A percentile compares a stretch with the other conserved stretches of the same genome.
Evolutionary conservation across 2,888 invertebrate genomes (phyloP).

Genomic region (Fissipunctia ypsillon): DNA sequence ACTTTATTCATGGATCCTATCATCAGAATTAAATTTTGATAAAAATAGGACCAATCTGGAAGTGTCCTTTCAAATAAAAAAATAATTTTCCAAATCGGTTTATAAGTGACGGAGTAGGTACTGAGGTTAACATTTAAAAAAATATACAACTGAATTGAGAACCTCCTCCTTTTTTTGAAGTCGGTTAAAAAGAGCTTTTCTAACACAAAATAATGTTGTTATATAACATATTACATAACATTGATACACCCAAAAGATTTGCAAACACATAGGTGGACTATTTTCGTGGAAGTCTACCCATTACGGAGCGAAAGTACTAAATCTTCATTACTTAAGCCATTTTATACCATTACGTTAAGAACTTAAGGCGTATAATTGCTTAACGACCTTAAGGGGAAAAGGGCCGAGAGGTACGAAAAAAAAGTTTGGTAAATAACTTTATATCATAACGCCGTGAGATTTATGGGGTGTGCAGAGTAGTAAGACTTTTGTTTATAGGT

Average conservation of each 20-base stretch:
- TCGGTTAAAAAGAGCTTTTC: background rate
- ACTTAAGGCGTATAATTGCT: slow-evolving; percentile 68
- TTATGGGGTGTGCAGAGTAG: slow-evolving; percentile 60
- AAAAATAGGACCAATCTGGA: too few relatives aligned
- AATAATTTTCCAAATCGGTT: too few relatives aligned
- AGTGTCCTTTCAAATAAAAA: too few relatives aligned
- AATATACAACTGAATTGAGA: too few relatives aligned
- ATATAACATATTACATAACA: slow-evolving; percentile 35
- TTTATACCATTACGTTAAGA: slow-evolving; percentile 65
- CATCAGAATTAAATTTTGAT: too few relatives aligned
- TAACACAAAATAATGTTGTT: slow-evolving; percentile 21
- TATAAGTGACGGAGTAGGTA: too few relatives aligned
- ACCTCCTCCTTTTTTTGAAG: too few relatives aligned
- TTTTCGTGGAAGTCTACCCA: slow-evolving; percentile 51
- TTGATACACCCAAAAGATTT: slow-evolving; percentile 48
- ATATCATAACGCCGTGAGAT: slow-evolving; percentile 67
- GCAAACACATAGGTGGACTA: slow-evolving; percentile 58
- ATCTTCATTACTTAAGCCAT: slow-evolving; percentile 65
- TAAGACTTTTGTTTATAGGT: slow-evolving; percentile 65
- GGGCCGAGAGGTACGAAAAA: slow-evolving; percentile 47
- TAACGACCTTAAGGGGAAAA: slow-evolving; percentile 56
- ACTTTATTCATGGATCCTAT: too few relatives aligned
- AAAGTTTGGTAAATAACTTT: slow-evolving; percentile 66
- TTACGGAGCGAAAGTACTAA: slow-evolving; percentile 54
- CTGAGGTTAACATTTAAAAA: too few relatives aligned